These are phyloP conservation scores for Hypotaenidia okinawae DNA, from an alignment of 2,797 vertebrate genomes.

Conservation along the genomic window DNA sequence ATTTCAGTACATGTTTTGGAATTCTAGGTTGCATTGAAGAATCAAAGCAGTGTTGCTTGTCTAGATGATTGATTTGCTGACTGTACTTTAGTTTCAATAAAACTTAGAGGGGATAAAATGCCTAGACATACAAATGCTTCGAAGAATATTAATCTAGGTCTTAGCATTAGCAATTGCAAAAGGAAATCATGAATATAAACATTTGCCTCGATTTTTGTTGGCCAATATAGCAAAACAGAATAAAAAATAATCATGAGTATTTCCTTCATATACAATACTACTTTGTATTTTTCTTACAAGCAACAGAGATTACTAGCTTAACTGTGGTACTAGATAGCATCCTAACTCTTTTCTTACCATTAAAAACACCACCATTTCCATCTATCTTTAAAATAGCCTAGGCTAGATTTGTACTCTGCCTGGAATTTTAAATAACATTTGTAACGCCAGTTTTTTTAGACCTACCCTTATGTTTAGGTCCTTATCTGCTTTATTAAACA, in stretches of 20 bases:
- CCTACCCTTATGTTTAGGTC: background rate
- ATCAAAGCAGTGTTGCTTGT: background rate
- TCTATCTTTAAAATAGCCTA: background rate
- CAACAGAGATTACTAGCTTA: background rate
- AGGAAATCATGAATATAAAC: background rate
- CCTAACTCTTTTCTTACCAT: background rate
- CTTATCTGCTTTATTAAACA: constrained; percentile 20
- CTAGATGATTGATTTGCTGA: background rate
- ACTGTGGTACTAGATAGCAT: background rate
- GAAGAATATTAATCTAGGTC: background rate
- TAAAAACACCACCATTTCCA: background rate
- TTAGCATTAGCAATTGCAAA: background rate
- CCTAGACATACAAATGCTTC: background rate
- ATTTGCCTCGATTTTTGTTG: background rate
- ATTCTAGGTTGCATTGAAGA: background rate
- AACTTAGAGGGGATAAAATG: background rate
- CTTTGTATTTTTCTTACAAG: background rate
- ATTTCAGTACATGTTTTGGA: background rate
- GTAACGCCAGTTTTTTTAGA: background rate
- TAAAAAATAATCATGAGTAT: background rate
- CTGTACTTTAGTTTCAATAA: background rate
- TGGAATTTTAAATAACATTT: background rate
- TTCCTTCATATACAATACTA: background rate
- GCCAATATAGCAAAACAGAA: background rate
- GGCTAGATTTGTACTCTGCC: background rate